Percentiles rank a stretch among this genome's conserved stretches.
Evolutionary conservation across 2,797 vertebrate species (phyloP).

Genomic region (Gymnoscopelus braueri): DNA sequence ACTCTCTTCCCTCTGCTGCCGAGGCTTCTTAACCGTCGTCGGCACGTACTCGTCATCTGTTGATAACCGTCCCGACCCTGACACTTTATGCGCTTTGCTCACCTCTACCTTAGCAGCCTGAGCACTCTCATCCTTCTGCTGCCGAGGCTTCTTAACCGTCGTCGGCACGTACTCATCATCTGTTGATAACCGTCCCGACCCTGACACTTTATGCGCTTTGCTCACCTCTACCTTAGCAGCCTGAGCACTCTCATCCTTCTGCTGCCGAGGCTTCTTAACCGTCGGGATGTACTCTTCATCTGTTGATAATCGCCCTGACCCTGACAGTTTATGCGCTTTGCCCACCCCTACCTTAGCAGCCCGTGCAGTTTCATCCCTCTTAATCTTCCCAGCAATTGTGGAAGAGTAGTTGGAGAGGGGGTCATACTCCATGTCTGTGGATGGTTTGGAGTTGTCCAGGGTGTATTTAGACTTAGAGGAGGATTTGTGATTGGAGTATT

Average conservation of each 20-base stretch:
- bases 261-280: slow-evolving; percentile 78
- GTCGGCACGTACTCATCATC: slow-evolving; percentile 80
- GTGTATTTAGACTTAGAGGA: slow-evolving; percentile 88
- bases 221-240: slow-evolving; percentile 26
- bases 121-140: slow-evolving; percentile 54
- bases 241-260: slow-evolving; percentile 55
- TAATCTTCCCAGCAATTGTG: slow-evolving; percentile 84
- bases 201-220: slow-evolving; percentile 41
- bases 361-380: slow-evolving; percentile 68
- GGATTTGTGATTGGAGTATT: slow-evolving; percentile 57
- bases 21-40: slow-evolving; percentile 76
- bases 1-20: slow-evolving; percentile 56
- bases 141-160: slow-evolving; percentile 77
- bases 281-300: slow-evolving; percentile 80
- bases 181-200: slow-evolving; percentile 31
- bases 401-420: slow-evolving; percentile 95
- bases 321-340: slow-evolving; percentile 41
- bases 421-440: slow-evolving; percentile 96
- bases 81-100: slow-evolving; percentile 43
- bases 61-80: slow-evolving; percentile 33
- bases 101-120: slow-evolving; percentile 32
- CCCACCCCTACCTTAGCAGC: slow-evolving; percentile 26
- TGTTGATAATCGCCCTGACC: slow-evolving; percentile 29
- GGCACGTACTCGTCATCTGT: slow-evolving; percentile 80
- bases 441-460: slow-evolving; percentile 89